Evolutionary conservation across 2,888 invertebrate species (phyloP), one percentile per base, ranked within the genome.

Genomic region (Drosophila acutilabella): DNA sequence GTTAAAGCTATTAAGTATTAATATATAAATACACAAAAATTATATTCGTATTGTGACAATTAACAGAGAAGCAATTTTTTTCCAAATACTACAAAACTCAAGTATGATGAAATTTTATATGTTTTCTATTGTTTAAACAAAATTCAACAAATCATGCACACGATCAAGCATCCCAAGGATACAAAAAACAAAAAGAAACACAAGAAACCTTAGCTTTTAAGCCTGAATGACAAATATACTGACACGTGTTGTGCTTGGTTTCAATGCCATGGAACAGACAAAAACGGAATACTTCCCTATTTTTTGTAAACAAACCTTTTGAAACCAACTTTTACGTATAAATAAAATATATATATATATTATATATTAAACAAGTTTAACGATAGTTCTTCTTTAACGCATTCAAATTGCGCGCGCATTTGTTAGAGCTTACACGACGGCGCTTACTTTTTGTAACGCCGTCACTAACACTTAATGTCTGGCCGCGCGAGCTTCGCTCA

Each of bases 21-120:
- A 36, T 13, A 67, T 56, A 65, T 56, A 53, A 26, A 56, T 42
- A 57, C 23, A 72, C 57, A 75, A 8, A 30, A 30, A 30, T 30
- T 62, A 80, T 82, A 83, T 86, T 82, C 66, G 68, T 69, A 83
- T 80, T 83, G 83, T 83, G 87, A 86, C 78, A 86, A 88, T 88
- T 85, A 82, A 73, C 62, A 64, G 53, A 86, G 38, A 83, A 83
- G 83, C 88, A 83, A 83, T 83, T 68, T 83, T 79, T 75, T 80
- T 53, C 52, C 52, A 48, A 41, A 60, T n/a, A 30, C 8, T 30
- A 30, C 30, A 5, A 23, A 23, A 23, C 23, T 23, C 23, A 23
- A 23, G 23, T 6, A 23, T 23, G 6, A 23, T 11, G 33, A 13
- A 51, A 23, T 48, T 50, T 50, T 20, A 23, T 58, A 47, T 42